Evolutionary conservation across 2,797 vertebrate genomes (phyloP).

Genomic region (Eleutherodactylus coqui): DNA sequence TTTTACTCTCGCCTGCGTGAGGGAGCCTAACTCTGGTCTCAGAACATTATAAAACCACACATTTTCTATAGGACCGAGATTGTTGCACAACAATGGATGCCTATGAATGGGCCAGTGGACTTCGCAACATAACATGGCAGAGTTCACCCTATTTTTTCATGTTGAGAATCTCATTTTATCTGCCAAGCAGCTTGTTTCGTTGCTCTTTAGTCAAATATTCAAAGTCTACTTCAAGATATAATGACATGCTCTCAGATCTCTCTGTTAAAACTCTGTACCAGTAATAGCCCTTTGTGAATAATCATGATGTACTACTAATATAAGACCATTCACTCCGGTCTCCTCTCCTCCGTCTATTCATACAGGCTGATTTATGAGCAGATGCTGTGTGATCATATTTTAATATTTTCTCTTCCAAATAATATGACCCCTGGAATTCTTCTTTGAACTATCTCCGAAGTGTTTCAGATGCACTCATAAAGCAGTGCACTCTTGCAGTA

Average conservation of each 20-base stretch:
- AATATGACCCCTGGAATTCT: conserved; percentile 37
- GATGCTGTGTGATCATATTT: conserved; percentile 38
- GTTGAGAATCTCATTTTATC: not conserved
- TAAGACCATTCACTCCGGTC: not conserved
- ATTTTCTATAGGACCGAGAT: not conserved
- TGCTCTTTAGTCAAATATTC: conserved; percentile 33
- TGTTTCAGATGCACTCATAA: not conserved
- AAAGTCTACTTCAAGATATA: conserved; percentile 30
- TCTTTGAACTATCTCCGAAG: not conserved
- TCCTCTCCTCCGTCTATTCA: conserved; percentile 26
- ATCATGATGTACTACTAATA: conserved; percentile 44
- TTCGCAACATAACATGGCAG: not conserved
- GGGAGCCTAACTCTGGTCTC: too few species aligned
- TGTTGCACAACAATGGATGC: not conserved
- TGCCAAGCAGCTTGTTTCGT: not conserved
- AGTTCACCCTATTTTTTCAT: not conserved
- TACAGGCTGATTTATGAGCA: conserved; percentile 27
- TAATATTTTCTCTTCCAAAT: conserved; percentile 40
- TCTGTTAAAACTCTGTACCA: conserved; percentile 32
- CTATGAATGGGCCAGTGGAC: not conserved
- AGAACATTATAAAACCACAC: not conserved
- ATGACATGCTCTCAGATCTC: conserved; percentile 39
- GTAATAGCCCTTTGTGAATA: conserved; percentile 58
- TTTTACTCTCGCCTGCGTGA: too few species aligned
- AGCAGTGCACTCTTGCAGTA: not conserved